Conservation (phyloP, 1,140 invertebrate species). For the Maconellicoccus hirsutus region DNA sequence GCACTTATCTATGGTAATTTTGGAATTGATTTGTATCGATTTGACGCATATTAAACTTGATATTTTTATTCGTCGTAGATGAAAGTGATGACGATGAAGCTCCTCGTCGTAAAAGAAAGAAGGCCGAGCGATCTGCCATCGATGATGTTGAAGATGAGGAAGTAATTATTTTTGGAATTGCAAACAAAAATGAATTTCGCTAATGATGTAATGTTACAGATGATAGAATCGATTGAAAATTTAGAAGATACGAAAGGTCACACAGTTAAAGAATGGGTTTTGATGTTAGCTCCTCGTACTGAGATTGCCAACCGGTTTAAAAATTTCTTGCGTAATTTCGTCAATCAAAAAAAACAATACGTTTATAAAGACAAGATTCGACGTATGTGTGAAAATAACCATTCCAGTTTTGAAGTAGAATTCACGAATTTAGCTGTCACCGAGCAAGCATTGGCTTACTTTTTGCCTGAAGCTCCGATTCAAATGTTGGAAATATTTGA, state of each 20-base stretch:
- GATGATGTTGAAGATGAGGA: constrained; percentile 63
- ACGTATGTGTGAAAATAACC: constrained; percentile 87
- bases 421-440: constrained; percentile 80
- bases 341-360: constrained; percentile 70
- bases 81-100: constrained; percentile 61
- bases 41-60: neutral
- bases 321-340: constrained; percentile 84
- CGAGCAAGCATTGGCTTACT: constrained; percentile 89
- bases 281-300: constrained; percentile 85
- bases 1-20: constrained; percentile 56
- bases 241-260: constrained; percentile 91
- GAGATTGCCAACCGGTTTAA: constrained; percentile 97
- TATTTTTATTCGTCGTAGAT: constrained; percentile 36
- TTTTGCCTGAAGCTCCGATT: constrained; percentile 90
- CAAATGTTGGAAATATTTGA: constrained; percentile 95
- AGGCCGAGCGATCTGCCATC: constrained; percentile 73
- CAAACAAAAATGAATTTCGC: neutral
- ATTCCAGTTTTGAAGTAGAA: constrained; percentile 84
- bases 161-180: no score
- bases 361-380: constrained; percentile 88
- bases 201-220: constrained; percentile 37
- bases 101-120: constrained; percentile 59
- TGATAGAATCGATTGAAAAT: constrained; percentile 96
- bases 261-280: constrained; percentile 87
- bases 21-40: neutral